Conservation (phyloP, 2,888 invertebrate genomes). For the Dicyrtoma fusca region DNA sequence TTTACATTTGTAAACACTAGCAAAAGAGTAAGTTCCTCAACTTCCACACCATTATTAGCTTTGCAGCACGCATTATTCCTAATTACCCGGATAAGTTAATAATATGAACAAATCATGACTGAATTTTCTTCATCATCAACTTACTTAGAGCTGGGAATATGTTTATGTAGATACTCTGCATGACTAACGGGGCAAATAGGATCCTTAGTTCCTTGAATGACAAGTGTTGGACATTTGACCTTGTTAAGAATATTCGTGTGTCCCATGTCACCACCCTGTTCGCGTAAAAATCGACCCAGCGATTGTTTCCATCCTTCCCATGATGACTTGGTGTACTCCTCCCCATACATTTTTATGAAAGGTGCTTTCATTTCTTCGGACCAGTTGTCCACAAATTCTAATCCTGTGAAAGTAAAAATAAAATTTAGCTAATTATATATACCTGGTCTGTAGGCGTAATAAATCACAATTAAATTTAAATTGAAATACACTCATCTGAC, state of each 20-base stretch:
- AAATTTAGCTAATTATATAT: neutral
- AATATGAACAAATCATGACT: no score
- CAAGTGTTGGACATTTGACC: conserved; percentile 75
- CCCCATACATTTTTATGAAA: conserved; percentile 74
- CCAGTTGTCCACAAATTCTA: conserved; percentile 63
- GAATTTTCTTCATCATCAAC: conserved; percentile 46
- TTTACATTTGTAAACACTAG: no score
- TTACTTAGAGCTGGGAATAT: conserved; percentile 71
- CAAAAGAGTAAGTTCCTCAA: no score
- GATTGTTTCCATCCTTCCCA: conserved; percentile 77
- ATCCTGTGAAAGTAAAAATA: neutral
- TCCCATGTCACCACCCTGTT: conserved; percentile 64
- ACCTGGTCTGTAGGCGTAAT: neutral
- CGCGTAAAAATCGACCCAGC: conserved; percentile 64
- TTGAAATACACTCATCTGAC: neutral
- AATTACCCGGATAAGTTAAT: no score
- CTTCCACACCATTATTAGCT: no score
- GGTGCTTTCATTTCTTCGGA: conserved; percentile 76
- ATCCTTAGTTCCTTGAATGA: conserved; percentile 83
- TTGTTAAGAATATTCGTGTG: conserved; percentile 63
- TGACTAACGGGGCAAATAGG: conserved; percentile 75
- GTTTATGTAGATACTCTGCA: conserved; percentile 69
- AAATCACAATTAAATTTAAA: neutral
- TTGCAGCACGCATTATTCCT: no score
- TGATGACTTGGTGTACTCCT: conserved; percentile 69